phyloP scores from a whole-genome alignment of 2,888 invertebrate species.

The Tiphia femorata region DNA sequence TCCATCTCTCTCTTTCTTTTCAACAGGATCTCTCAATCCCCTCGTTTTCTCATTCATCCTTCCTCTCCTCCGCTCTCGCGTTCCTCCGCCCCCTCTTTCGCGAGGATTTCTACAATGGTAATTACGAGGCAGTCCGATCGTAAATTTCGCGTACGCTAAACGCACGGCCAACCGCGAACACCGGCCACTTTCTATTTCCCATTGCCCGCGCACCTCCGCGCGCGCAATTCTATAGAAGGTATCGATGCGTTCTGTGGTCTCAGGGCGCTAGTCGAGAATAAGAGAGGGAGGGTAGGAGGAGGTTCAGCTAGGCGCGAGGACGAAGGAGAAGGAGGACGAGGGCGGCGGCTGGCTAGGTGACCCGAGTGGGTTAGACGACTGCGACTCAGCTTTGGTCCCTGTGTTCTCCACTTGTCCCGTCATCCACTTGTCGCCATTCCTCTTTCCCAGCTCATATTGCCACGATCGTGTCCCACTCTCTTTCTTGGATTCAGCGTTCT shows the following conservation, averaged over 20 bases:
- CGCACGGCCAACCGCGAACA: conserved; percentile 30
- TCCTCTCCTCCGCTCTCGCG: conserved; percentile 21
- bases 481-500: too few species aligned
- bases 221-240: conserved; percentile 4
- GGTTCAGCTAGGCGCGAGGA: neutral
- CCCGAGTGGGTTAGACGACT: conserved; percentile 31
- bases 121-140: conserved; percentile 55
- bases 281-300: neutral
- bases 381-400: conserved; percentile 18
- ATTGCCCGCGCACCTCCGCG: too few species aligned
- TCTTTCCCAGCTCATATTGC: conserved; percentile 10
- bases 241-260: conserved; percentile 23
- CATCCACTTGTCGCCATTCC: conserved; percentile 16
- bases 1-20: conserved; percentile 5
- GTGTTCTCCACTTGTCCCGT: conserved; percentile 37
- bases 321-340: conserved; percentile 5
- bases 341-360: conserved; percentile 23
- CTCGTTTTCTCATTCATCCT: conserved; percentile 34
- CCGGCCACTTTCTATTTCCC: conserved; percentile 49
- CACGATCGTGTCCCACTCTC: too few species aligned
- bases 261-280: too few species aligned
- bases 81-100: conserved; percentile 59
- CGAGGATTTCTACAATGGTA: conserved; percentile 60
- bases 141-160: conserved; percentile 52
- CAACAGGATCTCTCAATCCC: conserved; percentile 56